Conservation (phyloP, 2,797 vertebrate genomes). For the Atherinosoma microstoma region DNA sequence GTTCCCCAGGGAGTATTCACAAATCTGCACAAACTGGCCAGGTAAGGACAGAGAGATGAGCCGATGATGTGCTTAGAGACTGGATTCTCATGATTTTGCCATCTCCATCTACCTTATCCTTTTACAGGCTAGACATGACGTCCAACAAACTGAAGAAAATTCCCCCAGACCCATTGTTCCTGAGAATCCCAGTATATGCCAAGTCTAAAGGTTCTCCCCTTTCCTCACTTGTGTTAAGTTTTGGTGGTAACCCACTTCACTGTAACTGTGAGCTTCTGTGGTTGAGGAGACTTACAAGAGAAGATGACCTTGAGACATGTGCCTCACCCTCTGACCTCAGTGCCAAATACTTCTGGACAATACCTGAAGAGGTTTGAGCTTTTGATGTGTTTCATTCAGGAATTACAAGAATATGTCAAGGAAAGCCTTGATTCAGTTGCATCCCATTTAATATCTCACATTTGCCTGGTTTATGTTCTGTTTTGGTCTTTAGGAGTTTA, state of each 20-base stretch:
- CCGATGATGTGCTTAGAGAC: background rate
- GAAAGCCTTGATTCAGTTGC: too few species aligned
- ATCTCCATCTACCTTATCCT: background rate
- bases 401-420: too few species aligned
- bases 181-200: constrained; percentile 89
- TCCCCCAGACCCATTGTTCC: constrained; percentile 89
- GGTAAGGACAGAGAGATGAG: constrained; percentile 46
- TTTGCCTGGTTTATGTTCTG: background rate
- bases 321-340: constrained; percentile 88
- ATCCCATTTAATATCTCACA: too few species aligned
- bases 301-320: constrained; percentile 92
- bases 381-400: background rate
- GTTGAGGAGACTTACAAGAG: constrained; percentile 87
- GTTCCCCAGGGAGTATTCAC: constrained; percentile 91
- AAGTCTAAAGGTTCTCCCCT: constrained; percentile 88
- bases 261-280: constrained; percentile 93
- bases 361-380: constrained; percentile 82
- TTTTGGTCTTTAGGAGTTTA: constrained; percentile 83
- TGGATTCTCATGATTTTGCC: background rate
- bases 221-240: constrained; percentile 87
- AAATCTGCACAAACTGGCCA: constrained; percentile 89
- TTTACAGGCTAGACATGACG: constrained; percentile 88
- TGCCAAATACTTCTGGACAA: constrained; percentile 93
- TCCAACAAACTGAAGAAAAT: constrained; percentile 94
- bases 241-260: constrained; percentile 91